Percentiles rank a stretch among this genome's conserved stretches.
phyloP scores from a whole-genome alignment of 1,140 invertebrate species.

The Cherax quadricarinatus region DNA sequence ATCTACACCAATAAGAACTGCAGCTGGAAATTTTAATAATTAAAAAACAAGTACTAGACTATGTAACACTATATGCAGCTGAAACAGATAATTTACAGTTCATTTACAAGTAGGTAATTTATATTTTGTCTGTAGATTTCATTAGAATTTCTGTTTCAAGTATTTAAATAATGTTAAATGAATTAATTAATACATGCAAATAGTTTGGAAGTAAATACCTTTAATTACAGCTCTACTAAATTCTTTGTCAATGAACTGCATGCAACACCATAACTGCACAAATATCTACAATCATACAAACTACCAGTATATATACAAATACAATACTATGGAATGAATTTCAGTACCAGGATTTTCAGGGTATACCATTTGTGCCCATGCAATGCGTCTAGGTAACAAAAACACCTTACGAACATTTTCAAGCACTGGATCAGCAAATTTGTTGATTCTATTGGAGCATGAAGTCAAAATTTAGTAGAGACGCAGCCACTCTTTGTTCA shows the following conservation, averaged over 20 bases:
- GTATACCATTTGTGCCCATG: neutral
- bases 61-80: no score
- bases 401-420: slow-evolving; percentile 10
- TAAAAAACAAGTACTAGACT: no score
- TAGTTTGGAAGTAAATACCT: neutral
- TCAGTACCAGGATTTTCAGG: neutral
- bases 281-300: neutral
- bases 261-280: neutral
- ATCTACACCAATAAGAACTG: no score
- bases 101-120: no score
- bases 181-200: neutral
- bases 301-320: neutral
- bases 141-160: no score
- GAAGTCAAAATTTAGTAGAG: slow-evolving; percentile 23
- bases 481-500: slow-evolving; percentile 60
- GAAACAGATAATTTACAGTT: no score
- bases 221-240: neutral
- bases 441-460: neutral
- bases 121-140: no score
- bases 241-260: neutral
- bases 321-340: neutral
- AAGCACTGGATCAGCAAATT: neutral
- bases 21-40: no score
- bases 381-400: neutral
- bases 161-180: neutral